phyloP scores from a whole-genome alignment of 2,113 vertebrate genomes.

The Microtus richardsoni region DNA sequence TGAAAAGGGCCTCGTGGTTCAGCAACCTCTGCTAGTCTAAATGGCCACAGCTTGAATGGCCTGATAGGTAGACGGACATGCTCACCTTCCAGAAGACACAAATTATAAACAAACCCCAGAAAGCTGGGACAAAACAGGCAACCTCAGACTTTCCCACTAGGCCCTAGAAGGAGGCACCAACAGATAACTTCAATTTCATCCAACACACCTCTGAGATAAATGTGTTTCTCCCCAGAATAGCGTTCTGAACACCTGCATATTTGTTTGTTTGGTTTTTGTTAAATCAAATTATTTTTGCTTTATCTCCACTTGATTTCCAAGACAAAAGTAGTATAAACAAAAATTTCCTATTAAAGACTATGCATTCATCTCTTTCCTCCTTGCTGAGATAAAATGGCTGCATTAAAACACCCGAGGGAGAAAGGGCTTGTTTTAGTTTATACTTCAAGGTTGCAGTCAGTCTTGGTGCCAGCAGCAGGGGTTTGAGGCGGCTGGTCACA shows the following conservation, averaged over 20 bases:
- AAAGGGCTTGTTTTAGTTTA: background rate
- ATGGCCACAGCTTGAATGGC: background rate
- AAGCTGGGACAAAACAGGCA: background rate
- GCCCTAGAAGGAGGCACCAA: background rate
- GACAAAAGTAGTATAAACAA: background rate
- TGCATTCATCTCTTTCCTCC: background rate
- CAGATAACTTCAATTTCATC: background rate
- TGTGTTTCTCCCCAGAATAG: background rate
- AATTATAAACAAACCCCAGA: slow-evolving; percentile 44
- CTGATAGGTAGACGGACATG: background rate
- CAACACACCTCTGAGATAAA: background rate
- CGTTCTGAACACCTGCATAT: slow-evolving; percentile 7
- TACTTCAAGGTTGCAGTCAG: background rate
- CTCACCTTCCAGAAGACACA: background rate
- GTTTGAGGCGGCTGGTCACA: background rate
- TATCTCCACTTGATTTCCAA: slow-evolving; percentile 18
- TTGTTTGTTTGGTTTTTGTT: background rate
- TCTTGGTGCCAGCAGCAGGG: background rate
- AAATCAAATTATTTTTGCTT: slow-evolving; percentile 38
- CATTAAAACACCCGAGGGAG: background rate
- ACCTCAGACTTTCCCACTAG: background rate
- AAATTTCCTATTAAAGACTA: background rate
- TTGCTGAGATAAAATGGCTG: background rate
- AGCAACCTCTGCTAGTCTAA: background rate
- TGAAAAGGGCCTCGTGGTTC: background rate